Evolutionary conservation across 2,888 invertebrate genomes (phyloP).

Genomic region (Leucoptera coffeella): DNA sequence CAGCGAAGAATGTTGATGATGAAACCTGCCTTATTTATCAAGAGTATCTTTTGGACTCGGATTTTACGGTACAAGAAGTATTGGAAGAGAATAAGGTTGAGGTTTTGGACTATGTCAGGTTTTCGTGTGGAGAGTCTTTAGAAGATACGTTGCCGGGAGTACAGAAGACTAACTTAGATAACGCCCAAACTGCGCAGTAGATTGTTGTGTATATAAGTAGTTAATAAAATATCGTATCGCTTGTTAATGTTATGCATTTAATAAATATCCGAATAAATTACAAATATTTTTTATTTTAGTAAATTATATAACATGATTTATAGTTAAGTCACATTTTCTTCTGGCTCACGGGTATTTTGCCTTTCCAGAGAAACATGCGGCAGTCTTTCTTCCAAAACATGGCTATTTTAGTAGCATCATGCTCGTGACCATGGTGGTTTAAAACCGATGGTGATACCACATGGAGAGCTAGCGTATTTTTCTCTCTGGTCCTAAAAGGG

Average conservation of each 20-base stretch:
- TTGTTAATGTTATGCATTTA: no score
- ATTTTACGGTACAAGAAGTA: slow-evolving; percentile 65
- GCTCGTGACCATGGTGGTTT: slow-evolving; percentile 47
- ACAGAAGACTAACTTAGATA: slow-evolving; percentile 48
- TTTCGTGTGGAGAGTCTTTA: slow-evolving; percentile 74
- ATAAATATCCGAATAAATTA: no score
- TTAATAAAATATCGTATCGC: no score
- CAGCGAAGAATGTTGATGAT: slow-evolving; percentile 60
- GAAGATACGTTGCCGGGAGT: slow-evolving; percentile 34
- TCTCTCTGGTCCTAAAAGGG: slow-evolving; percentile 36
- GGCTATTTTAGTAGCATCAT: slow-evolving; percentile 55
- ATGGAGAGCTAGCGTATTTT: slow-evolving; percentile 29
- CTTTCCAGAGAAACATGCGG: slow-evolving; percentile 60
- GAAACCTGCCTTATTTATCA: slow-evolving; percentile 80
- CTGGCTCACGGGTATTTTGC: slow-evolving; percentile 20
- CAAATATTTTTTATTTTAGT: no score
- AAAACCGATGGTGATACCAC: slow-evolving; percentile 49
- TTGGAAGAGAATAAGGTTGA: slow-evolving; percentile 58
- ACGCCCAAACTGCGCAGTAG: slow-evolving; percentile 60
- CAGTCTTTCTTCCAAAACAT: slow-evolving; percentile 66
- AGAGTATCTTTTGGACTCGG: slow-evolving; percentile 78
- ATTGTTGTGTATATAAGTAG: no score
- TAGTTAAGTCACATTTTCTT: slow-evolving; percentile 13
- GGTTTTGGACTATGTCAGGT: slow-evolving; percentile 77
- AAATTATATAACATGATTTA: no score